A percentile compares a stretch with the other conserved stretches of the same genome.
Evolutionary conservation across 2,888 invertebrate genomes (phyloP).

Genomic region (Drosophila mimica): DNA sequence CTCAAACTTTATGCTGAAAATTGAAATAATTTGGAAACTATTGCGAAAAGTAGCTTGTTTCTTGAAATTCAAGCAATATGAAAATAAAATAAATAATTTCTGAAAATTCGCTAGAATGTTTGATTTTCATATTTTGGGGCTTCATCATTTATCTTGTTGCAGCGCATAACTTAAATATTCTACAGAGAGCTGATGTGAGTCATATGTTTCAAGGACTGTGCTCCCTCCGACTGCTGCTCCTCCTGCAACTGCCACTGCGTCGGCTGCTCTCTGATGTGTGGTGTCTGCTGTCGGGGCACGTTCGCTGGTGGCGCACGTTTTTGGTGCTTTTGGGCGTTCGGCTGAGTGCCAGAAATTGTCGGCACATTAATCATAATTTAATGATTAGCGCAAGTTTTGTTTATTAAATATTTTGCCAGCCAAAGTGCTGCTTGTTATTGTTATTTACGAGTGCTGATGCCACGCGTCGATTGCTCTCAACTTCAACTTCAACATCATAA

Average conservation of each 20-base stretch:
- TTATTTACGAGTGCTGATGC: constrained; percentile 60
- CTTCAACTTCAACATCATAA: constrained; percentile 40
- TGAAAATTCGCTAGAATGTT: neutral
- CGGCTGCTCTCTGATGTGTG: neutral
- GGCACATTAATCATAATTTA: constrained; percentile 80
- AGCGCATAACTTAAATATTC: constrained; percentile 33
- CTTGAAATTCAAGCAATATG: neutral
- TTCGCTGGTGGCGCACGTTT: constrained; percentile 38
- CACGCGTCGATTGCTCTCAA: constrained; percentile 51
- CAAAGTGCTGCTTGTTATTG: constrained; percentile 22
- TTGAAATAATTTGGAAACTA: neutral
- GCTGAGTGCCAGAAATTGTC: constrained; percentile 64
- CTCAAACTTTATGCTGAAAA: neutral
- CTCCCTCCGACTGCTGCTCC: neutral
- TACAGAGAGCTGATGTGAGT: neutral
- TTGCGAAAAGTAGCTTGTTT: neutral
- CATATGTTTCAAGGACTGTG: constrained; percentile 27
- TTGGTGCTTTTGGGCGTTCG: constrained; percentile 39
- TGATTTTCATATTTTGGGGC: neutral
- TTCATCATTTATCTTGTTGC: constrained; percentile 9
- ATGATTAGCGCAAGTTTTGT: constrained; percentile 80
- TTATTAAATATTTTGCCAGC: constrained; percentile 63
- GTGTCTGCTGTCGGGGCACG: constrained; percentile 39
- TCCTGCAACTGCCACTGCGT: neutral
- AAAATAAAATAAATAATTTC: neutral